A percentile compares a stretch with the other conserved stretches of the same genome.
Evolutionary conservation across 2,113 vertebrate species (phyloP).

Genomic region (Solenodon paradoxus): DNA sequence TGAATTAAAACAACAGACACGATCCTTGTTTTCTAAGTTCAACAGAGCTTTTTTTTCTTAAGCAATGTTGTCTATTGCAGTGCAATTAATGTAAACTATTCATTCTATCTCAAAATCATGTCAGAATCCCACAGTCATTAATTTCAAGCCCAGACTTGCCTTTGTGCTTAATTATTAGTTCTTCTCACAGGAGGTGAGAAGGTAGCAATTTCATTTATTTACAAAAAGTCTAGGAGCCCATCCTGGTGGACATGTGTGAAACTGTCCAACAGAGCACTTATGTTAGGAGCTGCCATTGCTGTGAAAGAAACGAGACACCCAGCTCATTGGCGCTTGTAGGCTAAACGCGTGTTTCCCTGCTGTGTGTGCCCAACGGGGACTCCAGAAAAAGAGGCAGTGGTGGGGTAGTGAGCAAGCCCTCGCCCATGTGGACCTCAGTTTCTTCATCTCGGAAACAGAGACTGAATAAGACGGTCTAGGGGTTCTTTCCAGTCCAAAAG

Average conservation of each 20-base stretch:
- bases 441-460: not conserved
- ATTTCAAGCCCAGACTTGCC: constrained; percentile 60
- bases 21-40: constrained; percentile 36
- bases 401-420: not conserved
- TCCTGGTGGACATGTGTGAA: accelerated
- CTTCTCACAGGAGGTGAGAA: not conserved
- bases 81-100: constrained; percentile 20
- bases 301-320: not conserved
- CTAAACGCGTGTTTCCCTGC: not conserved
- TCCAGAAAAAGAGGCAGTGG: not conserved
- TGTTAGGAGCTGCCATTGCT: not conserved
- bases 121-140: constrained; percentile 46
- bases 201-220: not conserved
- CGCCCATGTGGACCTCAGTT: not conserved
- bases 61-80: not conserved
- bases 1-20: not conserved
- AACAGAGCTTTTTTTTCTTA: not conserved
- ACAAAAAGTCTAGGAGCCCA: not conserved
- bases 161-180: constrained; percentile 10
- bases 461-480: not conserved
- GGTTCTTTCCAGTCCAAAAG: not conserved
- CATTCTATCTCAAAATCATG: constrained; percentile 55
- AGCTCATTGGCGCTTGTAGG: not conserved
- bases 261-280: accelerated
- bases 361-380: not conserved